These are phyloP conservation scores for Procavia capensis DNA, from an alignment of 2,113 vertebrate genomes.

Conservation along the genomic window DNA sequence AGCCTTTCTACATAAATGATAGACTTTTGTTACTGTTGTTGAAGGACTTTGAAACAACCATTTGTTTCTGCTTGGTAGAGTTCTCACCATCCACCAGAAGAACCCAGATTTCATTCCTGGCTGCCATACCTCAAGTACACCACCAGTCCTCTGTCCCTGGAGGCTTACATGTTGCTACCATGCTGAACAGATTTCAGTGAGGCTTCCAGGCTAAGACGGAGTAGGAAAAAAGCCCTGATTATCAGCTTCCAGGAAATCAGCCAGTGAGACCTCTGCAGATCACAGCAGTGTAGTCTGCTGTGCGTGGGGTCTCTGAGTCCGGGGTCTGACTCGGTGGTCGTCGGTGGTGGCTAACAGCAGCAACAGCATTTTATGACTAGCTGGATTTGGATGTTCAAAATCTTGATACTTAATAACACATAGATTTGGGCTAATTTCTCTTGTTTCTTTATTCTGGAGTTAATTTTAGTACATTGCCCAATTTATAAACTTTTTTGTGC, in stretches of 20 bases:
- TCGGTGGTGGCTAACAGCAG: neutral
- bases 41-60: constrained; percentile 13
- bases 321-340: neutral
- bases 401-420: neutral
- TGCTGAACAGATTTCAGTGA: neutral
- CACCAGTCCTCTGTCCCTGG: neutral
- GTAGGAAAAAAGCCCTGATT: neutral
- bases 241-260: neutral
- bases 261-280: neutral
- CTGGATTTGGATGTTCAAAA: constrained; percentile 41
- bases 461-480: neutral
- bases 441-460: constrained; percentile 50
- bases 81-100: neutral
- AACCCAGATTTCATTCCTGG: neutral
- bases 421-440: constrained; percentile 43
- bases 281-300: neutral
- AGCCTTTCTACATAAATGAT: constrained; percentile 12
- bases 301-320: neutral
- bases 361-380: neutral
- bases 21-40: neutral
- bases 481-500: constrained; percentile 58
- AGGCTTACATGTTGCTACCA: neutral
- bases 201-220: neutral
- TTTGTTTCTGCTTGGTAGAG: neutral
- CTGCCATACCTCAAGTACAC: neutral